Base-by-base conservation (phyloP, 2,888 invertebrate genomes). In the Periphyllus acericola region DNA sequence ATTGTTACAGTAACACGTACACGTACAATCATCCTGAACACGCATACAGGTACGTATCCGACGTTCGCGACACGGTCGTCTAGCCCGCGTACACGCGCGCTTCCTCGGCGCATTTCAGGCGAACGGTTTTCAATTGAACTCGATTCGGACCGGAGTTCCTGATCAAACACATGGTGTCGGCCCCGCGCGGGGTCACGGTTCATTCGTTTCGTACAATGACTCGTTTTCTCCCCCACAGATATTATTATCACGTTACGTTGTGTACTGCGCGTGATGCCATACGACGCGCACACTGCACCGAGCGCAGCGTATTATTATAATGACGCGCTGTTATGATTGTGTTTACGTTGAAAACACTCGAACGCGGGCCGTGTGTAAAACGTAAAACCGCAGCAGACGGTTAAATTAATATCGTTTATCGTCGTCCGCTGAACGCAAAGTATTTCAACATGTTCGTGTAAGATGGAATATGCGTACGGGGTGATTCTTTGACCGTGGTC, bases 201-300 rank as follows among this genome's bases (percentile, higher is more conserved):
- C 87, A 87, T 87, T 87, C 87, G 87, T 87, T 81, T 81, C 66
- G 87, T 75, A 87, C 87, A 87, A 87, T 87, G 81, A 75, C 72
- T 81, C 86, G 84, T 76, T 84, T 76, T 46, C 66, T 66, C 32
- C 72, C n/a, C 34, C 34, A 71, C 68, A 29, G n/a, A 4, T 71
- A 71, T 9, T 71, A 66, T 29, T 71, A n/a, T n/a, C n/a, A 71
- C 29, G 25, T 71, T n/a, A 71, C 19, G 74, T 36, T 74, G 11
- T 36, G 21, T 21, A 21, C 72, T 6, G 34, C 19, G 21, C 14
- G n/a, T n/a, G n/a, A n/a, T n/a, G n/a, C n/a, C n/a, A n/a, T n/a
- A n/a, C n/a, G n/a, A n/a, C n/a, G 34, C 19, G 21, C 14, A 72
- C n/a, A 68, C 0, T 3, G 32, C 5, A 0, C n/a, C 32, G 52